A percentile compares a stretch with the other conserved stretches of the same genome.
Evolutionary conservation across 2,888 invertebrate species (phyloP).

Genomic region (Panzeria rudis): DNA sequence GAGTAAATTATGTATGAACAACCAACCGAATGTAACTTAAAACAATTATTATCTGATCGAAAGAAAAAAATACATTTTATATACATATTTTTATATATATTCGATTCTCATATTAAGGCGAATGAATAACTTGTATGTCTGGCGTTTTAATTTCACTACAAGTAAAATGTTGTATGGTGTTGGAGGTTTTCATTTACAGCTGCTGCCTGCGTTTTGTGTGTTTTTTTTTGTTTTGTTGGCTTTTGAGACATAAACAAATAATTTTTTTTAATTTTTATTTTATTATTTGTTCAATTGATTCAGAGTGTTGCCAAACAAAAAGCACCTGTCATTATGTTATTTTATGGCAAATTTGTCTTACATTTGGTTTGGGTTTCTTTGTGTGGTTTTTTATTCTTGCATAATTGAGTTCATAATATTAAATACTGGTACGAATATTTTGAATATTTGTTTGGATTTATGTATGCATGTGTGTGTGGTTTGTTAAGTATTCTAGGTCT

Average conservation of each 20-base stretch:
- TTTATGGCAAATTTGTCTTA: constrained; percentile 55
- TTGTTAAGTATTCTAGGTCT: background rate
- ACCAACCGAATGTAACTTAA: constrained; percentile 74
- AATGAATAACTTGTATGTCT: constrained; percentile 34
- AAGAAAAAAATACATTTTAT: constrained; percentile 36
- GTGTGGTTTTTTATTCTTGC: constrained; percentile 17
- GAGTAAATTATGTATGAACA: constrained; percentile 62
- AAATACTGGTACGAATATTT: constrained; percentile 9
- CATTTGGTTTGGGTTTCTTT: constrained; percentile 40
- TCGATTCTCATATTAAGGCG: constrained; percentile 31
- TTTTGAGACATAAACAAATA: constrained; percentile 20
- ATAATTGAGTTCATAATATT: constrained; percentile 30
- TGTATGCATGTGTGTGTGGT: background rate
- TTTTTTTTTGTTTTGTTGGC: too few species aligned
- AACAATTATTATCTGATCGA: constrained; percentile 76
- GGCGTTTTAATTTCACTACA: constrained; percentile 57
- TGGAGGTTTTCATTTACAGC: constrained; percentile 67
- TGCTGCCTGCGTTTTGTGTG: constrained; percentile 19
- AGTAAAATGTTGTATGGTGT: constrained; percentile 26
- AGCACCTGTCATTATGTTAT: constrained; percentile 68
- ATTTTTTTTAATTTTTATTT: background rate
- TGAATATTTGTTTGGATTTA: background rate
- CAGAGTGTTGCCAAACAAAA: constrained; percentile 53
- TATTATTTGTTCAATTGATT: constrained; percentile 42
- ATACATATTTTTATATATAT: constrained; percentile 18